phyloP scores from a whole-genome alignment of 2,113 vertebrate species.

The Apteryx owenii region DNA sequence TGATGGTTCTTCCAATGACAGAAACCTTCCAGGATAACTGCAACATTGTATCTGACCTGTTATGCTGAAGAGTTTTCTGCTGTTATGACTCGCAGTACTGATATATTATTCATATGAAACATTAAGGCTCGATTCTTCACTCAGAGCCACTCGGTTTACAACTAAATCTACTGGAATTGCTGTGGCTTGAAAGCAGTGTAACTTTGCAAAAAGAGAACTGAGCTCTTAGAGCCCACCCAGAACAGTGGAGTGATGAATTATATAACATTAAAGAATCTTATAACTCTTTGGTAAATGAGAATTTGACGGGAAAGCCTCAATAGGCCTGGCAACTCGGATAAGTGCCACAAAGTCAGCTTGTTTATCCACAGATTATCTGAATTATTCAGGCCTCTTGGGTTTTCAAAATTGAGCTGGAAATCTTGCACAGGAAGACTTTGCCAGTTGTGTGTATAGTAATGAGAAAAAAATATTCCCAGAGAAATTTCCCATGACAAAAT shows the following conservation, averaged over 20 bases:
- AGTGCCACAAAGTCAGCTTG: conserved; percentile 36
- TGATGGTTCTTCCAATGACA: neutral
- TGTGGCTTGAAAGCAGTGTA: neutral
- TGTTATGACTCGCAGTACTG: neutral
- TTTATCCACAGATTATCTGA: conserved; percentile 56
- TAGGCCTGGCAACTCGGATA: conserved; percentile 31
- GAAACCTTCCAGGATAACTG: neutral
- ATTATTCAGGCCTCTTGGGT: conserved; percentile 49
- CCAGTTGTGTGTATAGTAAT: conserved; percentile 16
- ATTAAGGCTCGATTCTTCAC: neutral
- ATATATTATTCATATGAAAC: neutral
- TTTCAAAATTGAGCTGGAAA: conserved; percentile 49
- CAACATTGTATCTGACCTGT: neutral
- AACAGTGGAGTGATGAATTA: conserved; percentile 37
- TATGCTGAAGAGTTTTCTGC: neutral
- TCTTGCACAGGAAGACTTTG: conserved; percentile 14
- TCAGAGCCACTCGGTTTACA: neutral
- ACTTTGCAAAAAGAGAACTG: neutral
- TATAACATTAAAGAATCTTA: conserved; percentile 44
- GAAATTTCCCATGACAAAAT: conserved; percentile 33
- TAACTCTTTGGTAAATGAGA: conserved; percentile 45
- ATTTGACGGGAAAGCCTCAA: conserved; percentile 49
- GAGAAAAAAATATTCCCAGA: conserved; percentile 40
- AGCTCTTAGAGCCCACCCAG: neutral
- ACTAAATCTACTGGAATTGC: neutral